These are phyloP conservation scores for Prunella strophiata DNA, from an alignment of 2,797 vertebrate species.

Conservation along the genomic window DNA sequence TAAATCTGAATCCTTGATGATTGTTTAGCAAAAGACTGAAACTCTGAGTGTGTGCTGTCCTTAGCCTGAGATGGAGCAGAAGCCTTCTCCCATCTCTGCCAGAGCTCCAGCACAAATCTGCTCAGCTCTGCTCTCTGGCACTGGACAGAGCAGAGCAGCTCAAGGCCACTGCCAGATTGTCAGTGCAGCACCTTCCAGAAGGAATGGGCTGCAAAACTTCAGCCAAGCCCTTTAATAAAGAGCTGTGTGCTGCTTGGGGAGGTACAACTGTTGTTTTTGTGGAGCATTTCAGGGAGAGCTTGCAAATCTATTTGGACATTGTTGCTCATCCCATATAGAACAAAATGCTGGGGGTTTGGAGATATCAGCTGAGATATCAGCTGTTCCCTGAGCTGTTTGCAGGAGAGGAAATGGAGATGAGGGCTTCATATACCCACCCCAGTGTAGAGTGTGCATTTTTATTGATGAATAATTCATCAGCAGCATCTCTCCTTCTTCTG, in stretches of 20 bases:
- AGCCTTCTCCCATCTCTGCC: neutral
- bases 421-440: neutral
- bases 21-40: neutral
- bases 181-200: neutral
- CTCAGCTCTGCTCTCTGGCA: neutral
- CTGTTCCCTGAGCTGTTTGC: neutral
- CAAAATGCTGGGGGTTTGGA: neutral
- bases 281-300: neutral
- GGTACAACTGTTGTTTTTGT: neutral
- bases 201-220: neutral
- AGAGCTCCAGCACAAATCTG: neutral
- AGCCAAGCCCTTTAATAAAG: neutral
- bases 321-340: neutral
- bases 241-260: neutral
- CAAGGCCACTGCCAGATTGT: neutral
- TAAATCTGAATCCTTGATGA: neutral
- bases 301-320: neutral
- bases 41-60: neutral
- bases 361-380: neutral
- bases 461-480: neutral
- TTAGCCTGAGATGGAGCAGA: neutral
- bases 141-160: neutral
- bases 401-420: neutral
- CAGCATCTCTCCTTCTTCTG: neutral
- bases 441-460: rapidly evolving